Evolutionary conservation across 2,888 invertebrate genomes (phyloP).

Genomic region (Melanchra persicariae): DNA sequence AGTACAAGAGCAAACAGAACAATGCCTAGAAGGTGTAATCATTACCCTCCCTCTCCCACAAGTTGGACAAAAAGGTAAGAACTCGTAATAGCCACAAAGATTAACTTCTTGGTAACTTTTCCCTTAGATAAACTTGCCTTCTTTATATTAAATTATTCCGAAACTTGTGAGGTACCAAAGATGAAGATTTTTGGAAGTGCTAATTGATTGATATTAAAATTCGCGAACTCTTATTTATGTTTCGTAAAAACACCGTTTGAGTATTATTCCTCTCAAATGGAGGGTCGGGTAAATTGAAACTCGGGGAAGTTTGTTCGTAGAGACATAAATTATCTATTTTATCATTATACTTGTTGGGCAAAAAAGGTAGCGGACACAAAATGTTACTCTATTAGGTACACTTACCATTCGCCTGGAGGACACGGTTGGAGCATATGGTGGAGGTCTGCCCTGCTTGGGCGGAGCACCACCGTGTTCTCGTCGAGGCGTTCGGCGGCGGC

Average conservation of each 20-base stretch:
- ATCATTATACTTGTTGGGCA: constrained; percentile 33
- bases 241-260: constrained; percentile 49
- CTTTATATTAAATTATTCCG: constrained; percentile 85
- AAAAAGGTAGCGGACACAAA: neutral
- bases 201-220: constrained; percentile 84
- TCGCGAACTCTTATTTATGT: constrained; percentile 65
- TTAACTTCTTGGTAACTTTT: constrained; percentile 82
- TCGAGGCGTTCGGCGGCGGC: too few relatives aligned
- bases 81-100: constrained; percentile 78
- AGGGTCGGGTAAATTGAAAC: constrained; percentile 14
- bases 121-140: constrained; percentile 81
- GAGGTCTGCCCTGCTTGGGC: too few relatives aligned
- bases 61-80: constrained; percentile 60
- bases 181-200: constrained; percentile 75
- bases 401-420: too few relatives aligned
- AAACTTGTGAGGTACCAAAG: constrained; percentile 76
- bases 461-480: too few relatives aligned
- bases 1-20: constrained; percentile 54
- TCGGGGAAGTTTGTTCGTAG: constrained; percentile 41
- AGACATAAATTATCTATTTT: constrained; percentile 58
- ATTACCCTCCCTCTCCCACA: constrained; percentile 53
- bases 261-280: constrained; percentile 43
- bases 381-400: neutral
- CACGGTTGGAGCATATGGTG: too few relatives aligned
- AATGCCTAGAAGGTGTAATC: constrained; percentile 57